Evolutionary conservation across 2,888 invertebrate genomes (phyloP), one percentile per base, ranked within the genome.

Genomic region (Phaonia tiefii): DNA sequence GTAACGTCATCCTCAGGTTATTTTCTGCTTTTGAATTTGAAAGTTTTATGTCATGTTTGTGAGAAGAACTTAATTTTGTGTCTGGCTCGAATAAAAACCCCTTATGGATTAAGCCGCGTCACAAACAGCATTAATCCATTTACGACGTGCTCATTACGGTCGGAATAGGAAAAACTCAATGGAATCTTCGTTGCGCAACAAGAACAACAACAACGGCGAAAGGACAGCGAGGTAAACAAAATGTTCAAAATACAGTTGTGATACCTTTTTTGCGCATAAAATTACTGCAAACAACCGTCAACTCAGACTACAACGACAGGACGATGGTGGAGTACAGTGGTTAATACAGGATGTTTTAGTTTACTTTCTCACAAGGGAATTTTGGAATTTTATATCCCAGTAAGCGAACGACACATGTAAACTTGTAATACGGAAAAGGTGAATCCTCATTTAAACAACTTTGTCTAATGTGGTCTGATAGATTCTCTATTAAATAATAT

Each of bases 61-160:
- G 63, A 37, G 22, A 42, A 63, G 63, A 72, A 75, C 78, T 81
- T 78, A 81, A 81, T 81, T 81, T 78, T 69, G 58, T 73, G 81
- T 81, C 81, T 81, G 78, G 76, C 78, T 75, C 69, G 42, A 13
- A 13, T 26, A 1, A 69, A 78, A 78, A 71, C 71, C 67, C 78
- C 78, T 72, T 65, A 72, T 81, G 81, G 75, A 81, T 81, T 78
- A 81, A 78, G 78, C 78, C 75, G 78, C 81, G 72, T 81, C 78
- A 73, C 75, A 72, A 81, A 78, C 81, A 81, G 72, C 69, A 73
- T 81, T 81, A 81, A 81, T 81, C 81, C 78, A 81, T 81, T 81
- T 81, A 81, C 75, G 67, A 81, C 75, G 67, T 81, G 75, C 72
- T 81, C 75, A 78, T 81, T 81, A 78, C n/a, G 63, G 63, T 11